Percentiles rank a stretch among this genome's conserved stretches.
Conservation (phyloP, 2,113 vertebrate species). For the Phyllostomus hastatus region DNA sequence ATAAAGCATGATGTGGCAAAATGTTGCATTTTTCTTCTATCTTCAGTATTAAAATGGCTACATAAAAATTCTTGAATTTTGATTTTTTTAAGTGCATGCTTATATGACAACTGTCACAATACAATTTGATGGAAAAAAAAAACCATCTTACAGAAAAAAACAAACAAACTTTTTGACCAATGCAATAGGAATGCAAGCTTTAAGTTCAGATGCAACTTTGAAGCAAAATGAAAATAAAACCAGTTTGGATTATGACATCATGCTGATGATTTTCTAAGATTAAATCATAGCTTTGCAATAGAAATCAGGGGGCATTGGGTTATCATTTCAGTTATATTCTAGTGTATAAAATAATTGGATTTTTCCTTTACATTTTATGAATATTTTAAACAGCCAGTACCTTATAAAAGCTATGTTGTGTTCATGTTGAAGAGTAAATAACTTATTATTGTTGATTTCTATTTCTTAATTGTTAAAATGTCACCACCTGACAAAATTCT, state of each 20-base stretch:
- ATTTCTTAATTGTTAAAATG: background rate
- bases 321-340: background rate
- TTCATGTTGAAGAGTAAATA: background rate
- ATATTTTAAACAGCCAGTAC: background rate
- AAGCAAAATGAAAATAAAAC: slow-evolving; percentile 12
- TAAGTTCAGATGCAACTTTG: background rate
- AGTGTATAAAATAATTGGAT: background rate
- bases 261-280: background rate
- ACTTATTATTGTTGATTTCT: background rate
- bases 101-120: too few species aligned
- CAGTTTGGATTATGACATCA: background rate
- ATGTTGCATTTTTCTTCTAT: too few species aligned
- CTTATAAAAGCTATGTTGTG: background rate
- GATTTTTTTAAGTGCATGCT: too few species aligned
- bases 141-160: too few species aligned
- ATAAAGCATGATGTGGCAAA: too few species aligned
- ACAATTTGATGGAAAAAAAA: too few species aligned
- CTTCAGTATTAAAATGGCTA: too few species aligned
- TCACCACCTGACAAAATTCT: too few species aligned
- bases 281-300: background rate
- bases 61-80: too few species aligned
- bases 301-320: background rate
- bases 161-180: too few species aligned
- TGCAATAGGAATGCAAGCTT: background rate
- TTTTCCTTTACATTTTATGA: background rate